Evolutionary conservation across 2,888 invertebrate genomes (phyloP).

Genomic region (Lepidochitona cinerea): DNA sequence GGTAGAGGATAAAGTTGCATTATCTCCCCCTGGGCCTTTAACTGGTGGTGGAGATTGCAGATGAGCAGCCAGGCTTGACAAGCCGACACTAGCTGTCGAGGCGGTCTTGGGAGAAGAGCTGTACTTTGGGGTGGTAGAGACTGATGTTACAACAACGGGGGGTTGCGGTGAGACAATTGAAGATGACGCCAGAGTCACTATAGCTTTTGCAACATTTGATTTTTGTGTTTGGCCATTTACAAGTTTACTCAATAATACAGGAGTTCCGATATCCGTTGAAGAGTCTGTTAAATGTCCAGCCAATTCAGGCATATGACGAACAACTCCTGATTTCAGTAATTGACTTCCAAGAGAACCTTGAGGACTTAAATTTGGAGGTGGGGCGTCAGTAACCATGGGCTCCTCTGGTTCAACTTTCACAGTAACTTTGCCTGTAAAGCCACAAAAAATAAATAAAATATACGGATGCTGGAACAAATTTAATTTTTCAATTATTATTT

Average conservation of each 20-base stretch:
- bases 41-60: background rate
- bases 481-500: no score
- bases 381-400: background rate
- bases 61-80: background rate
- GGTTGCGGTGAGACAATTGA: background rate
- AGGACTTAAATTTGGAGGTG: conserved; percentile 32
- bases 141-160: background rate
- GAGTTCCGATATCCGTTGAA: background rate
- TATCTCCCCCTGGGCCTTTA: background rate
- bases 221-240: background rate
- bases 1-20: background rate
- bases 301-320: conserved; percentile 16
- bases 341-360: conserved; percentile 28
- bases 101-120: background rate
- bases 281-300: background rate
- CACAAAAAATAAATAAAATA: no score
- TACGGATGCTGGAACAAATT: no score
- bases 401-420: background rate
- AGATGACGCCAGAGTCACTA: background rate
- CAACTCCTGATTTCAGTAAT: conserved; percentile 25
- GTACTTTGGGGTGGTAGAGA: background rate
- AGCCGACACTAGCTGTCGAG: background rate
- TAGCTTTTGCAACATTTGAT: background rate
- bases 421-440: background rate
- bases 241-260: background rate